A percentile compares a stretch with the other conserved stretches of the same genome.
Evolutionary conservation across 2,797 vertebrate genomes (phyloP).

Genomic region (Carduelis carduelis): DNA sequence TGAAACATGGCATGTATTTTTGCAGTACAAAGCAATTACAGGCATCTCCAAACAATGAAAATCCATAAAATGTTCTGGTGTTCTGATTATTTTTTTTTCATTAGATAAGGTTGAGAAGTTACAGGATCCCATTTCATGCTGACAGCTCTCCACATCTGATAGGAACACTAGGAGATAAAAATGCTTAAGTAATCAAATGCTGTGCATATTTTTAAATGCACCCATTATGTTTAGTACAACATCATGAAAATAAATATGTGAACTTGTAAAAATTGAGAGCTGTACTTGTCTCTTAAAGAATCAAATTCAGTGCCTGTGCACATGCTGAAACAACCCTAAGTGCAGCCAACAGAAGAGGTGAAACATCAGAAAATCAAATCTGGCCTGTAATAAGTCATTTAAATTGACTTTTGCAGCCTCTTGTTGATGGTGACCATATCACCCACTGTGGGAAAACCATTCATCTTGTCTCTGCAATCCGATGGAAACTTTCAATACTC

Average conservation of each 20-base stretch:
- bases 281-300: background rate
- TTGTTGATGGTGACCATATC: background rate
- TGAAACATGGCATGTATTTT: background rate
- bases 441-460: background rate
- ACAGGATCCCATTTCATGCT: background rate
- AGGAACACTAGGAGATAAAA: background rate
- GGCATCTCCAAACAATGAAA: background rate
- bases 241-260: background rate
- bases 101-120: background rate
- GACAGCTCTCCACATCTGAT: background rate
- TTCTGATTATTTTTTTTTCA: background rate
- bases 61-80: background rate
- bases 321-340: background rate
- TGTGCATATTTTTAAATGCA: background rate
- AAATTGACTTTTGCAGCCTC: background rate
- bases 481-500: background rate
- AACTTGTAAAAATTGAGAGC: background rate
- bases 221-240: background rate
- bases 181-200: background rate
- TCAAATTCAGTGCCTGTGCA: background rate
- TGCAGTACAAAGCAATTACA: background rate
- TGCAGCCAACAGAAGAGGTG: background rate
- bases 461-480: background rate
- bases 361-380: background rate
- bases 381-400: background rate